Conservation (phyloP, 2,888 invertebrate species). For the Chrysolina americana region DNA sequence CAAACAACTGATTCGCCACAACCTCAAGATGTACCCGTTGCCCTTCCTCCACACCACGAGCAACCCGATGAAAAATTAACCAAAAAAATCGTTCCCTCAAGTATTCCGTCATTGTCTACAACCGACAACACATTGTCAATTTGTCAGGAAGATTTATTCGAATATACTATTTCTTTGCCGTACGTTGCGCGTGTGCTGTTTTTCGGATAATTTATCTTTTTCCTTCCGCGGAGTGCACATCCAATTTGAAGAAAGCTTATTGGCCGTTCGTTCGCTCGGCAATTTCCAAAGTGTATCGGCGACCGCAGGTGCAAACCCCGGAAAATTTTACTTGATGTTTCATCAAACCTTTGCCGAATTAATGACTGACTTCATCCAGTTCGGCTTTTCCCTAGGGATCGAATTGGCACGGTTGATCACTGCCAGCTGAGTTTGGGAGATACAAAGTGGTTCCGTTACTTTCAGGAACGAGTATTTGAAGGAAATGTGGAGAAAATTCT, state of each 20-base stretch:
- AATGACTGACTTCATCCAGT: conserved; percentile 38
- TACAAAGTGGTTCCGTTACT: too few relatives aligned
- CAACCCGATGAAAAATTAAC: conserved; percentile 6
- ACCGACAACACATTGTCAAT: conserved; percentile 60
- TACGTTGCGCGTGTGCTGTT: conserved; percentile 9
- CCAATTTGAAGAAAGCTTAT: conserved; percentile 66
- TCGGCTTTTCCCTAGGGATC: not conserved
- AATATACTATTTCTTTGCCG: conserved; percentile 15
- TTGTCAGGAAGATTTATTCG: conserved; percentile 65
- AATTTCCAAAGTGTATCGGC: conserved; percentile 59
- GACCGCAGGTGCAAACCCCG: conserved; percentile 62
- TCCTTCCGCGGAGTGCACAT: conserved; percentile 64
- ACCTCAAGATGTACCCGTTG: not conserved
- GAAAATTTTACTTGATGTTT: conserved; percentile 60
- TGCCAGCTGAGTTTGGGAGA: not conserved
- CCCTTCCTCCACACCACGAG: not conserved
- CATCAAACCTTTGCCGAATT: conserved; percentile 51
- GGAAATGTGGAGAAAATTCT: too few relatives aligned
- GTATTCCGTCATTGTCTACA: conserved; percentile 42
- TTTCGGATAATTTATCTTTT: conserved; percentile 66
- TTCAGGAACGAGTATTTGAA: too few relatives aligned
- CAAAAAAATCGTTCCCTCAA: conserved; percentile 20
- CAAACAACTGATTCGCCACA: not conserved
- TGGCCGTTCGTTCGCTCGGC: conserved; percentile 57
- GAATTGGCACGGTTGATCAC: not conserved